Evolutionary conservation across 2,797 vertebrate genomes (phyloP).

Genomic region (Peromyscus attwateri): DNA sequence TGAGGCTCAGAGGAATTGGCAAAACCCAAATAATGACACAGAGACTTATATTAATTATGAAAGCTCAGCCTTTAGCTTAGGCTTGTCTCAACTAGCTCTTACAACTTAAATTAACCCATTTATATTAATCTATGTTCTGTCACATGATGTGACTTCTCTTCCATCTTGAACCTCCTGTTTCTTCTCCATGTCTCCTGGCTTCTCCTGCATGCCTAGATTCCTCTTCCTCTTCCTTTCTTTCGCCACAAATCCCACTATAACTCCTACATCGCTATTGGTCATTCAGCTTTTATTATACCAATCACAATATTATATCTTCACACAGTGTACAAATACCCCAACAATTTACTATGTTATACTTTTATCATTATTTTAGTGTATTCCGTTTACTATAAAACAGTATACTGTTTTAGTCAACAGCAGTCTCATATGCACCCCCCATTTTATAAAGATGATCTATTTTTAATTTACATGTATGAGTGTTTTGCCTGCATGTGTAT

Average conservation of each 20-base stretch:
- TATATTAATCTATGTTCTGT: not conserved
- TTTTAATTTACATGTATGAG: not conserved
- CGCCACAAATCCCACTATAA: not conserved
- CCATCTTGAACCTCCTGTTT: not conserved
- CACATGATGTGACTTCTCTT: not conserved
- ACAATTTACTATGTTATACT: not conserved
- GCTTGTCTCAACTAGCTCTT: not conserved
- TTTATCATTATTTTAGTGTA: not conserved
- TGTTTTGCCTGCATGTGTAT: not conserved
- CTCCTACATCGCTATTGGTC: not conserved
- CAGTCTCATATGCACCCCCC: not conserved
- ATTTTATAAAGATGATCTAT: not conserved
- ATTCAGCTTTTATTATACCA: not conserved
- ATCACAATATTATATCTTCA: not conserved
- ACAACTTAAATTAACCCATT: not conserved
- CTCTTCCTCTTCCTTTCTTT: not conserved
- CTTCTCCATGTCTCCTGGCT: not conserved
- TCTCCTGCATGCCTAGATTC: not conserved
- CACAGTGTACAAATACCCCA: not conserved
- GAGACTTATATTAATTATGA: not conserved
- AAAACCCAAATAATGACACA: not conserved
- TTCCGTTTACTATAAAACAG: not conserved
- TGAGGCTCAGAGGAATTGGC: not conserved
- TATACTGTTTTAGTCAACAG: not conserved
- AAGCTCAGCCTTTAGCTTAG: not conserved